A percentile compares a stretch with the other conserved stretches of the same genome.
Conservation (phyloP, 1,140 invertebrate species). For the Riptortus pedestris region DNA sequence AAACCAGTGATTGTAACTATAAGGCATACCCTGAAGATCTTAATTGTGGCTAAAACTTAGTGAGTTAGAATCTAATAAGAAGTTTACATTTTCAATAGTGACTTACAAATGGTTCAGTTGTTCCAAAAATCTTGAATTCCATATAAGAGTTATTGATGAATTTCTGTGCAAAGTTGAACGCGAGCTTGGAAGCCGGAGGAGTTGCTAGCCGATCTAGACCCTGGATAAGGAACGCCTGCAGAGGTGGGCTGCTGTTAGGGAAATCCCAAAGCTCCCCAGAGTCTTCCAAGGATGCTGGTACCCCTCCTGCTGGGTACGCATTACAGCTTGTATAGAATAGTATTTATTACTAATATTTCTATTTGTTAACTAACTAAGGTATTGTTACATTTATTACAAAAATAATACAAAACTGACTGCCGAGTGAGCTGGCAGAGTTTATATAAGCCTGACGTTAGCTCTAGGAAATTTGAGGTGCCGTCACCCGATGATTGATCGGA, state of each 20-base stretch:
- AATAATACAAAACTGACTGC: conserved; percentile 35
- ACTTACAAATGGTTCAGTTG: not conserved
- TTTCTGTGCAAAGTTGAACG: conserved; percentile 43
- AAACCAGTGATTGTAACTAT: too few relatives aligned
- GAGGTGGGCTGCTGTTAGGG: conserved; percentile 80
- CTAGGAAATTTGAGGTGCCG: too few relatives aligned
- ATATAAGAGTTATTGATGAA: conserved; percentile 50
- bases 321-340: too few relatives aligned
- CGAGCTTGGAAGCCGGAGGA: conserved; percentile 39
- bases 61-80: too few relatives aligned
- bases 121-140: conserved; percentile 38
- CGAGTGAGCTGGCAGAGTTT: not conserved
- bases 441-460: too few relatives aligned
- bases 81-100: too few relatives aligned
- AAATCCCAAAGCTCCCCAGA: conserved; percentile 82
- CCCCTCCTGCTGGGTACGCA: conserved; percentile 56
- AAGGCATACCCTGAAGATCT: too few relatives aligned
- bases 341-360: too few relatives aligned
- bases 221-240: conserved; percentile 55
- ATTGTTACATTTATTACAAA: too few relatives aligned
- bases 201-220: conserved; percentile 43
- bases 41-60: too few relatives aligned
- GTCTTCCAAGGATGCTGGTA: conserved; percentile 57
- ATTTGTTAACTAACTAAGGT: too few relatives aligned
- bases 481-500: too few relatives aligned